Evolutionary conservation across 2,797 vertebrate species (phyloP), one percentile per base, ranked within the genome.

Genomic region (Arnoldichthys spilopterus): DNA sequence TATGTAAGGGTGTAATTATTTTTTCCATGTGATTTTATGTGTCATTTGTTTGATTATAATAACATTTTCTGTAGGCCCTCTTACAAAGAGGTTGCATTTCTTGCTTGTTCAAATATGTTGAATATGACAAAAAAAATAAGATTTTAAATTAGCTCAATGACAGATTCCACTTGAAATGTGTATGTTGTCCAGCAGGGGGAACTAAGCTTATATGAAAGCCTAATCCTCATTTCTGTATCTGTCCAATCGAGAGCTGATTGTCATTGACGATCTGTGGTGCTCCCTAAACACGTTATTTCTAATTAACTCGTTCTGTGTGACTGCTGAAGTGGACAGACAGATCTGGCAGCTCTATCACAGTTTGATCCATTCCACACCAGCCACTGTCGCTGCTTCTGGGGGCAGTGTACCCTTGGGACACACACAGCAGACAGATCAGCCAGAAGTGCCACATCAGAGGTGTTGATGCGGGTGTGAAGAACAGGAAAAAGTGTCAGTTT

Each of bases 111-210:
- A n/a, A n/a, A n/a, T n/a, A n/a, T n/a, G n/a, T n/a, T n/a, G n/a
- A n/a, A n/a, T 53, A 22, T 53, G 51, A 53, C 7, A 7, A n/a
- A 8, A 63, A 37, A 32, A 20, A 12, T 40, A 11, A 40, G 12
- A 40, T 30, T 13, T 34, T 7, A 34, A 18, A 5, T 37, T 20
- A 63, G 32, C 18, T 37, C 9, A 59, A 26, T 28, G 15, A 18
- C 24, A 61, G 26, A 61, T 61, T 61, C 28, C 32, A 16, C 18
- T 30, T 63, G 13, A 34, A 63, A 18, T 15, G 4, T 43, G 13
- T 20, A 30, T 56, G 0, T 40, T 54, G 69, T 56, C 77, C 83
- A 83, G 76, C 53, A 86, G 85, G 64, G 73, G 78, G 76, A 28
- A 70, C 59, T 56, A 4, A 47, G 13, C 18, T 49, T 66, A 18